Evolutionary conservation across 2,113 vertebrate genomes (phyloP).

Genomic region (Seriola aureovittata): DNA sequence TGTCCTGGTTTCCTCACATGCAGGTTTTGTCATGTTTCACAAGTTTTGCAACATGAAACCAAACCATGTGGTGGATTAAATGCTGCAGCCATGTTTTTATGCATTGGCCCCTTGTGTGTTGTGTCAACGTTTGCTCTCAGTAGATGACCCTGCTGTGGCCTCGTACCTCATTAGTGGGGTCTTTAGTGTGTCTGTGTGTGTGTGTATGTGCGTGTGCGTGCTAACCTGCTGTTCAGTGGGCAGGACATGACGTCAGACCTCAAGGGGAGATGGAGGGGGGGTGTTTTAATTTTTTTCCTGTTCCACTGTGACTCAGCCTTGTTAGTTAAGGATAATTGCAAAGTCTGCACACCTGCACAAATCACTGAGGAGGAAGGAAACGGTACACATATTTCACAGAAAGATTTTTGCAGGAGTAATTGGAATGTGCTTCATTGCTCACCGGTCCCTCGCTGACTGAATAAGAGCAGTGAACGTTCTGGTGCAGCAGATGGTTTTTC

Average conservation of each 20-base stretch:
- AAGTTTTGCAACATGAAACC: constrained; percentile 26
- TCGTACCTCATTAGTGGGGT: constrained; percentile 59
- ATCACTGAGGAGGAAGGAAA: constrained; percentile 14
- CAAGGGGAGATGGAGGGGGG: not conserved
- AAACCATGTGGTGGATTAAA: constrained; percentile 15
- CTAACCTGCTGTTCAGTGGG: constrained; percentile 52
- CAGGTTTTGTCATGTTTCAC: not conserved
- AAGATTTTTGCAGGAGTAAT: constrained; percentile 37
- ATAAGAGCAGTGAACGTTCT: constrained; percentile 17
- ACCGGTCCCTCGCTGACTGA: constrained; percentile 18
- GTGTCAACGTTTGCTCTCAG: constrained; percentile 40
- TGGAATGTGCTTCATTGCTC: constrained; percentile 39
- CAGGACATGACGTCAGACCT: constrained; percentile 57
- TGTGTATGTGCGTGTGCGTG: constrained; percentile 6
- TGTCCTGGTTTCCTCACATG: not conserved
- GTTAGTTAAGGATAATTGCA: constrained; percentile 59
- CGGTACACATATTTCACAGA: constrained; percentile 26
- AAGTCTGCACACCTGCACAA: constrained; percentile 45
- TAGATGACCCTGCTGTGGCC: constrained; percentile 57
- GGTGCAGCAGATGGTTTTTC: constrained; percentile 49
- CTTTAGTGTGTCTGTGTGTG: constrained; percentile 9
- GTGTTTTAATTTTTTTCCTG: not conserved
- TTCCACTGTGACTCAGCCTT: constrained; percentile 55
- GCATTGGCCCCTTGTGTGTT: constrained; percentile 20
- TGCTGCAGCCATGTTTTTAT: constrained; percentile 35